These are phyloP conservation scores for Trachythela sp. DNA, from an alignment of 64 coral and sea anemone species.

Conservation along the genomic window DNA sequence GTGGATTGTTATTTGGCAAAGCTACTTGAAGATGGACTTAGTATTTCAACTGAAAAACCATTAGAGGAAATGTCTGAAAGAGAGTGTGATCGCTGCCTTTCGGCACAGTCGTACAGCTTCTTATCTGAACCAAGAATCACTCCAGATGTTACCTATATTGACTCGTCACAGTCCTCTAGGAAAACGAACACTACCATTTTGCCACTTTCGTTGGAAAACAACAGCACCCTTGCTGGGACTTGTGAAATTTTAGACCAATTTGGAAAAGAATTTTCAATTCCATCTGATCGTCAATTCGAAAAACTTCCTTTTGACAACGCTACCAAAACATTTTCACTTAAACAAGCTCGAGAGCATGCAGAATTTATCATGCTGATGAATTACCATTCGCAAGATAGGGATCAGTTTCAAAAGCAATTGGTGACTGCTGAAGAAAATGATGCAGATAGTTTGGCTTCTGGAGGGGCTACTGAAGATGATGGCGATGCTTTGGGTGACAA, in stretches of 20 bases:
- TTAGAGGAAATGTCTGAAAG: neutral
- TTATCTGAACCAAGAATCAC: neutral
- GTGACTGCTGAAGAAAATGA: neutral
- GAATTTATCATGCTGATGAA: conserved; percentile 22
- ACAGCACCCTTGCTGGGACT: conserved; percentile 16
- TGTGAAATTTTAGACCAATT: conserved; percentile 32
- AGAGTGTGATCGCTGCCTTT: neutral
- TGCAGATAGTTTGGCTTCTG: neutral
- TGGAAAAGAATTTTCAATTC: conserved; percentile 28
- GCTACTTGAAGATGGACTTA: neutral
- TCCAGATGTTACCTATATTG: neutral
- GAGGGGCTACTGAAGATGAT: neutral
- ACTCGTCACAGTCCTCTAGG: neutral
- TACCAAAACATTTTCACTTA: neutral
- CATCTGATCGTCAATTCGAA: neutral
- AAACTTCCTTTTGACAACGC: conserved; percentile 28
- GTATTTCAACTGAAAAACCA: neutral
- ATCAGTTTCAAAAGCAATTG: conserved; percentile 2
- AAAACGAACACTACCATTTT: conserved; percentile 30
- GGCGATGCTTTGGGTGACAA: neutral
- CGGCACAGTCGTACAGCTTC: neutral
- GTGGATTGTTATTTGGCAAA: neutral
- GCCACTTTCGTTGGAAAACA: conserved; percentile 31
- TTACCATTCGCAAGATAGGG: neutral
- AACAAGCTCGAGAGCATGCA: conserved; percentile 24